Percentiles rank a stretch among this genome's conserved stretches.
These are phyloP conservation scores for Ciconia stormi DNA, from an alignment of 2,113 vertebrate genomes.

Conservation along the genomic window DNA sequence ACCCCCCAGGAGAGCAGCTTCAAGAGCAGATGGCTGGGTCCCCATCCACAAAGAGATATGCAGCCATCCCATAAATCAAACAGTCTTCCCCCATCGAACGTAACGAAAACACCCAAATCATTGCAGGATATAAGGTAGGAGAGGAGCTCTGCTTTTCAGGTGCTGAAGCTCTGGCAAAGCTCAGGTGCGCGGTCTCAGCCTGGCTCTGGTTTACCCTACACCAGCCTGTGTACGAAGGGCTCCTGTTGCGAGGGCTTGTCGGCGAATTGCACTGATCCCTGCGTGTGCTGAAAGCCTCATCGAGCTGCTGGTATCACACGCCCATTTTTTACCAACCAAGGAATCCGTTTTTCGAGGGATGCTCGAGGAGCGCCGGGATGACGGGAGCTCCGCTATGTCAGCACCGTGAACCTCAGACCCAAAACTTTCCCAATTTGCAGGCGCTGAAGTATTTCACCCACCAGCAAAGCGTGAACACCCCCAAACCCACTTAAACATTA, in stretches of 20 bases:
- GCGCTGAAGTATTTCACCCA: neutral
- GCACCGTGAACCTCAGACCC: neutral
- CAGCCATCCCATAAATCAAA: neutral
- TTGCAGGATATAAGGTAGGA: neutral
- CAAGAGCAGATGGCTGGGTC: neutral
- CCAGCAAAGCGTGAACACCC: neutral
- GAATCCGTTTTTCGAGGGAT: neutral
- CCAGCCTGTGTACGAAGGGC: neutral
- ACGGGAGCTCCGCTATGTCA: neutral
- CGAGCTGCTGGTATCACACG: neutral
- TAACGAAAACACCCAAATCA: neutral
- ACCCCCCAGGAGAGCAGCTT: neutral
- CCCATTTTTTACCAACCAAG: neutral
- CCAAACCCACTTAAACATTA: neutral
- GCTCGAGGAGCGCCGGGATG: rapidly evolving
- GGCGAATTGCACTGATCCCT: neutral
- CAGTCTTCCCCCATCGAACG: neutral
- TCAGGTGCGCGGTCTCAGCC: neutral
- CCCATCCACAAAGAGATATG: neutral
- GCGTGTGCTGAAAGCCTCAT: neutral
- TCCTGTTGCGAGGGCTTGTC: neutral
- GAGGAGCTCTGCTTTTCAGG: neutral
- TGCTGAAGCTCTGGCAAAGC: neutral
- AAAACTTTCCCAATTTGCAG: neutral
- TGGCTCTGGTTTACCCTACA: neutral